Evolutionary conservation across 2,888 invertebrate genomes (phyloP), one percentile per base, ranked within the genome.

Genomic region (Caenorhabditis zanzibari): DNA sequence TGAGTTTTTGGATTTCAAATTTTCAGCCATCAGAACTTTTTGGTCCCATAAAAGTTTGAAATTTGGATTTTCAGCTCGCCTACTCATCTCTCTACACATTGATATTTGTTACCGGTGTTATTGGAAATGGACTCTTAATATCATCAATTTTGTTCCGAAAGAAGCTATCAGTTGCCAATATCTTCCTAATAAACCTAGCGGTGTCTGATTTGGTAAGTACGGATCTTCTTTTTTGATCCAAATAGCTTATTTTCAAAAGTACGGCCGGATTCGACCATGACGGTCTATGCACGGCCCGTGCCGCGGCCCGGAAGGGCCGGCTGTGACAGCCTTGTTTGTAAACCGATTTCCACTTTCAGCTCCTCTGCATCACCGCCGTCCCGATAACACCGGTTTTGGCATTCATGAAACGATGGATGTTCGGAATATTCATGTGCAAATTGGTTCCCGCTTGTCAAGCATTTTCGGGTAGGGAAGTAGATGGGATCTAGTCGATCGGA

Each of bases 351-450:
- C 32, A 32, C 19, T 84, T 90, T 64, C 86, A 91, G 91, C 94
- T 98, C 52, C 94, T 99, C 85, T 98, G 98, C 93, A 94, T 96
- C 22, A 94, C 99, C 79, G 96, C 97, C 2, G 97, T 98, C 69
- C 98, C 98, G 0, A 98, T 99, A 92, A 99, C 98, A 0, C 98
- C 98, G 0, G 94, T 97, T 0, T 96, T 97, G 93, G 96, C 97
- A 0, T 97, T 98, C 92, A 94, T 96, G 90, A 96, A 94, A 75
- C 95, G 95, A 61, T 99, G 98, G 98, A 95, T 96, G 61, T 98
- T 98, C 93, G 98, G 98, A 0, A 94, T 95, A 38, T 94, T 95
- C 0, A 94, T 98, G 85, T 99, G 98, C 92, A 97, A 97, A 93
- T 93, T 97, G 90, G 96, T 97, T 87, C 96, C 97, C 75, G 96